A percentile compares a stretch with the other conserved stretches of the same genome.
Conservation (phyloP, 2,797 vertebrate genomes). For the Smutsia gigantea region DNA sequence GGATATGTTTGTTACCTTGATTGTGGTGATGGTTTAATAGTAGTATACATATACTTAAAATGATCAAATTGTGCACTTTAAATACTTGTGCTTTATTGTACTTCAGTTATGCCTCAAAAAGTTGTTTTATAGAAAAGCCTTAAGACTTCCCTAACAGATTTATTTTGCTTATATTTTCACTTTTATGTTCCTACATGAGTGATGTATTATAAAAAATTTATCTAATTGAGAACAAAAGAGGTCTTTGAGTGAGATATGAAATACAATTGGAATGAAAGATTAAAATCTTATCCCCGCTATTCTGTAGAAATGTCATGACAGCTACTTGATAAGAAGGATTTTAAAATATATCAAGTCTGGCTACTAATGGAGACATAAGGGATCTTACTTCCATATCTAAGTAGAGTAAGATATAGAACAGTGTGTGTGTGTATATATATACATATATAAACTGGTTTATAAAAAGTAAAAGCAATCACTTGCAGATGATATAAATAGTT, state of each 20-base stretch:
- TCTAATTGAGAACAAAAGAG: neutral
- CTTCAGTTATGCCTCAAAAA: neutral
- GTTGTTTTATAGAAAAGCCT: neutral
- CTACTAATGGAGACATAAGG: neutral
- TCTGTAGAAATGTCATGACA: neutral
- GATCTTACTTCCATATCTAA: neutral
- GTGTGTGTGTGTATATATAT: neutral
- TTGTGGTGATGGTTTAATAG: neutral
- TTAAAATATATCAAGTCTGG: neutral
- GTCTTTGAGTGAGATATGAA: neutral
- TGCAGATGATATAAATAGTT: neutral
- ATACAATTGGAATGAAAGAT: slow-evolving; percentile 27
- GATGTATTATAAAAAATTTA: neutral
- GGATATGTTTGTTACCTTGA: neutral
- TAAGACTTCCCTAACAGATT: neutral
- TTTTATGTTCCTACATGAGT: neutral
- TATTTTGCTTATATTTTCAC: neutral
- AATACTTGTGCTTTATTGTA: neutral
- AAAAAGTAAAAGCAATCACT: neutral
- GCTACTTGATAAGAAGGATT: neutral
- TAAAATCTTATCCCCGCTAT: neutral
- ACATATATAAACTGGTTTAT: neutral
- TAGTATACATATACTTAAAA: neutral
- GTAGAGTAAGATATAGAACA: neutral
- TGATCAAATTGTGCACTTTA: neutral